Base-by-base conservation (phyloP, 2,888 invertebrate genomes). In the Sphaerophoria rueppellii region DNA sequence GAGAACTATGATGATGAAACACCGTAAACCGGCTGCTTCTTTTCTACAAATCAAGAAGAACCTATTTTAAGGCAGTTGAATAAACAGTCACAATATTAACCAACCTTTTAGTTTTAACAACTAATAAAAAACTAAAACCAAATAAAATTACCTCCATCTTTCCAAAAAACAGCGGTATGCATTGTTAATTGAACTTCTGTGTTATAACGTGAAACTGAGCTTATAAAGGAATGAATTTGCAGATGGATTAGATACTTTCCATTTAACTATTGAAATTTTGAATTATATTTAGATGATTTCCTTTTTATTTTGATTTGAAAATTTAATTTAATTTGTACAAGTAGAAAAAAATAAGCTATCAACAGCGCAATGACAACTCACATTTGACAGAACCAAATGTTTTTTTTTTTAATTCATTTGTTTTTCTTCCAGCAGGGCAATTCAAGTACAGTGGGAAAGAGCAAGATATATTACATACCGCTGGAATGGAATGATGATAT, bases 91-190 rank as follows among this genome's bases (percentile, higher is more conserved):
- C 58, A 35, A 48, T 24, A 24, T 24, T 24, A 24, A 24, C 24
- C 24, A 24, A 24, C 24, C 54, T 34, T 58, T 35, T 54, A 35
- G 11, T n/a, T 9, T 11, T 14, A 35, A 50, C 58, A 12, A 11
- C 12, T 7, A 43, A n/a, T n/a, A 71, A 82, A 48, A 57, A 50
- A 35, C 4, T 0, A 46, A 43, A 35, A 48, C 35, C 9, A 4
- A 52, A 11, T 24, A 50, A 67, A 14, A 16, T 46, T 63, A 91
- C 91, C 91, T 89, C 91, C 91, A 87, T 91, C 90, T 80, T 90
- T 89, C 90, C 91, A 91, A 88, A 91, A 91, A 43, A 91, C 91
- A 46, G 91, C 92, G 52, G 91, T 91, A 87, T 91, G 91, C 91
- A 91, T 91, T 71, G 50, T 79, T 32, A 16, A 24, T 67, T 67